A percentile compares a stretch with the other conserved stretches of the same genome.
Conservation (phyloP, 2,888 invertebrate genomes). For the Oconnorella tubifera region DNA sequence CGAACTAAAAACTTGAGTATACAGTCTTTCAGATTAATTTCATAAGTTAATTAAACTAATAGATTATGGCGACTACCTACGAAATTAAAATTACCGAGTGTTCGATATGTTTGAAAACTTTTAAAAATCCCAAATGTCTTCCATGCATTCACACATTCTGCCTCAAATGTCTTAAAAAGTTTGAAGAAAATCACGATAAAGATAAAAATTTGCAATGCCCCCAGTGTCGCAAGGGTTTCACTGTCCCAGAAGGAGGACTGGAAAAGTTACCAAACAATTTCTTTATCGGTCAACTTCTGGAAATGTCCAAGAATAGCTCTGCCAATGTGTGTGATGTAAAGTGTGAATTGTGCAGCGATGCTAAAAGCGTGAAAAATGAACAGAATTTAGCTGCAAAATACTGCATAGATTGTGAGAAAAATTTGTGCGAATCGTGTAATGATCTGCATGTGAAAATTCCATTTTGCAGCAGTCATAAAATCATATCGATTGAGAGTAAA, state of each 20-base stretch:
- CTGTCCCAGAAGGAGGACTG: neutral
- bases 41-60: no score
- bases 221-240: neutral
- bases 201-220: neutral
- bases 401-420: neutral
- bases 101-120: conserved; percentile 5
- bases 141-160: conserved; percentile 13
- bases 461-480: neutral
- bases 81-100: conserved; percentile 8
- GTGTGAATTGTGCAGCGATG: no score
- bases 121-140: conserved; percentile 5
- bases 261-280: conserved; percentile 1
- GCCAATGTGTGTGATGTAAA: no score
- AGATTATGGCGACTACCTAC: no score
- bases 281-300: neutral
- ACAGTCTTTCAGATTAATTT: no score
- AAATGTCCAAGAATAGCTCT: no score
- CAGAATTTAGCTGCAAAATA: neutral
- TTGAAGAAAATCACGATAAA: neutral
- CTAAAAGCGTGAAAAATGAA: no score
- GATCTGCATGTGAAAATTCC: neutral
- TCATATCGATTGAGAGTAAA: neutral
- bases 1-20: no score
- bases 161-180: neutral
- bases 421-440: neutral